Conservation (phyloP, 2,113 vertebrate species). For the Apistogramma diplotaenia region DNA sequence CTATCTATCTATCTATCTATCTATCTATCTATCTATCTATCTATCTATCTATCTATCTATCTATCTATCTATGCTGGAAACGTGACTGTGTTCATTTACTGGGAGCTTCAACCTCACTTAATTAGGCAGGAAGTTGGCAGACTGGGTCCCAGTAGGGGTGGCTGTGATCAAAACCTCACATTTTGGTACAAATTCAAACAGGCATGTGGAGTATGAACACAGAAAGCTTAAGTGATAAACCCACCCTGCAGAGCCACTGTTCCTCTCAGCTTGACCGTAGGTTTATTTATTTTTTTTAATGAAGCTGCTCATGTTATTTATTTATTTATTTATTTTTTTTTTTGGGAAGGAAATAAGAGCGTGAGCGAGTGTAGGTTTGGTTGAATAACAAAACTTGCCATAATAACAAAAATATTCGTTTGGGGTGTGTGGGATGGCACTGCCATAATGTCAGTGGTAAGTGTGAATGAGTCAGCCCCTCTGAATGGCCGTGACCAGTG, state of each 20-base stretch:
- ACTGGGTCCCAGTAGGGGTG: not conserved
- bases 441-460: not conserved
- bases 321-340: too few species aligned
- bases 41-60: not conserved
- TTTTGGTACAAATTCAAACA: not conserved
- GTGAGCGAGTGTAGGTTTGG: not conserved
- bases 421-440: not conserved
- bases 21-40: slow-evolving; percentile 11
- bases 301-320: not conserved
- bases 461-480: slow-evolving; percentile 30
- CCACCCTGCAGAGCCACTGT: not conserved
- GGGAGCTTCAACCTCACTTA: not conserved
- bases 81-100: not conserved
- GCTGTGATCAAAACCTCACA: not conserved
- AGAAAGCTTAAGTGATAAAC: not conserved
- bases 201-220: not conserved
- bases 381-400: not conserved
- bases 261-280: not conserved
- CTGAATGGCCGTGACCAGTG: not conserved
- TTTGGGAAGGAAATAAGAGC: not conserved
- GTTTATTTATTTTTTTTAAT: too few species aligned
- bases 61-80: not conserved
- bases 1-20: not conserved
- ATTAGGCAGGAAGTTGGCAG: slow-evolving; percentile 4
- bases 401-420: not conserved